phyloP scores from a whole-genome alignment of 2,797 vertebrate species.

The Threskiornis aethiopicus region DNA sequence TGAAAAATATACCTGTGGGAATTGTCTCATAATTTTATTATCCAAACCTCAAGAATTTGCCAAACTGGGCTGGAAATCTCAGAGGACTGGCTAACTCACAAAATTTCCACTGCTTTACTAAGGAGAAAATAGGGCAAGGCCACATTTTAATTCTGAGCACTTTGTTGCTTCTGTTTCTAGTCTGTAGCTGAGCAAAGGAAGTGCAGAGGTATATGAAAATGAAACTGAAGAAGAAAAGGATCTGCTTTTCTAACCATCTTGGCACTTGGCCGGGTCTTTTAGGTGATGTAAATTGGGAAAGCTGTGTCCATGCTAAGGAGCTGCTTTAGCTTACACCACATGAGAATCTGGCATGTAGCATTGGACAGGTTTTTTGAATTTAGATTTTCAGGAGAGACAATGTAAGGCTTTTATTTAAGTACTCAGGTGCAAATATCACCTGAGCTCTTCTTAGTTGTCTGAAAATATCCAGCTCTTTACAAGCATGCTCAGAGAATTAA shows the following conservation, averaged over 20 bases:
- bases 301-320: not conserved
- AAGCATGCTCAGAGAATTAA: not conserved
- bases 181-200: not conserved
- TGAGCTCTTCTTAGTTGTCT: not conserved
- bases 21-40: constrained; percentile 52
- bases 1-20: constrained; percentile 61
- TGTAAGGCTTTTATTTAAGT: constrained; percentile 2
- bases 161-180: constrained; percentile 33
- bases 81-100: not conserved
- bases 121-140: constrained; percentile 1
- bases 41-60: constrained; percentile 48
- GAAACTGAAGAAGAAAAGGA: constrained; percentile 2
- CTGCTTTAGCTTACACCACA: not conserved
- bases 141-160: constrained; percentile 35
- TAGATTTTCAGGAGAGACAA: not conserved
- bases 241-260: not conserved
- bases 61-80: constrained; percentile 22
- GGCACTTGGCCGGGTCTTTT: not conserved
- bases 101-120: constrained; percentile 4
- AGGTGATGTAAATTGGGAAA: constrained; percentile 21
- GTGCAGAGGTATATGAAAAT: constrained; percentile 12
- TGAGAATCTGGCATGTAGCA: not conserved
- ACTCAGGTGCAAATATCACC: not conserved
- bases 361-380: constrained; percentile 21
- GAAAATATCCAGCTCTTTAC: not conserved